Conservation (phyloP, 1,140 invertebrate genomes). For the Atta texana region DNA sequence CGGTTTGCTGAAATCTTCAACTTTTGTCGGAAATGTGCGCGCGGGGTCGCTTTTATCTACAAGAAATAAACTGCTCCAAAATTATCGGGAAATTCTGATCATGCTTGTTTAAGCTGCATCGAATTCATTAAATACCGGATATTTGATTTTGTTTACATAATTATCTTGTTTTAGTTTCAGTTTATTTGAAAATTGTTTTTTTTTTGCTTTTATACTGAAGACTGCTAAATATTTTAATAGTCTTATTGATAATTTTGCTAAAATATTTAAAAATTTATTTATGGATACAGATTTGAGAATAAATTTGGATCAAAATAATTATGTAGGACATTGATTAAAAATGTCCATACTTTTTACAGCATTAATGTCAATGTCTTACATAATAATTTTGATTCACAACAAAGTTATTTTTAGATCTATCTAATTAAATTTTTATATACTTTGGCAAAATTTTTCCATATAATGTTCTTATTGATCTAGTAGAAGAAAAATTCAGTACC, state of each 20-base stretch:
- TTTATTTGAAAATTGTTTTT: background rate
- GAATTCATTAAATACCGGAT: background rate
- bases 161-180: background rate
- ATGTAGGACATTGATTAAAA: too few species aligned
- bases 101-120: background rate
- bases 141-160: background rate
- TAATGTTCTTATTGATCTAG: too few species aligned
- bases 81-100: constrained; percentile 28
- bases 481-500: too few species aligned
- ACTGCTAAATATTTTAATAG: background rate
- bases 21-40: constrained; percentile 7
- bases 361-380: too few species aligned
- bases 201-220: background rate
- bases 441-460: too few species aligned
- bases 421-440: too few species aligned
- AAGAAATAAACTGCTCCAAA: constrained; percentile 28
- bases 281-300: too few species aligned
- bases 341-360: too few species aligned
- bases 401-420: too few species aligned
- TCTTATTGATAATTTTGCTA: background rate
- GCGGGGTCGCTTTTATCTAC: constrained; percentile 10
- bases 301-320: too few species aligned
- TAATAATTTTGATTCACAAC: too few species aligned
- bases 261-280: too few species aligned
- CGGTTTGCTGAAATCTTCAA: constrained; percentile 44